Conservation (phyloP, 2,888 invertebrate species). For the Tenodera sinensis region DNA sequence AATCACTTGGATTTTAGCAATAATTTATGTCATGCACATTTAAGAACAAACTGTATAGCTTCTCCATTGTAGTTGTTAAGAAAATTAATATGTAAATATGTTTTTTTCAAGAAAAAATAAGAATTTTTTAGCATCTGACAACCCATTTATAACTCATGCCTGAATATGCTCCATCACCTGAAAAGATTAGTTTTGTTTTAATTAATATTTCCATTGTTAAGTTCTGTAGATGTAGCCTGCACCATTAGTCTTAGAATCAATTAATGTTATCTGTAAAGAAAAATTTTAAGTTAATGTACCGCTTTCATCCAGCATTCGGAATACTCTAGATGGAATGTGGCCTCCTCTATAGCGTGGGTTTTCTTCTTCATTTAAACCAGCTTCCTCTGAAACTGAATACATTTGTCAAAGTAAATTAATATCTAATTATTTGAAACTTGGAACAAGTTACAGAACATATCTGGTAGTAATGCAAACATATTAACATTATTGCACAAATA, state of each 20-base stretch:
- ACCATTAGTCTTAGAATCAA: background rate
- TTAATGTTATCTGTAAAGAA: slow-evolving; percentile 23
- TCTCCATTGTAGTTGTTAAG: no score
- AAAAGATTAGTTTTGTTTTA: background rate
- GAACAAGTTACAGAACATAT: no score
- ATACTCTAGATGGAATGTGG: slow-evolving; percentile 50
- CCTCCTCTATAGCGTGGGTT: slow-evolving; percentile 42
- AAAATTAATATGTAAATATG: no score
- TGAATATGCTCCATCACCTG: background rate
- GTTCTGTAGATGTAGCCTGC: background rate
- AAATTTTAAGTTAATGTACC: slow-evolving; percentile 39
- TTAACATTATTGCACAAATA: no score
- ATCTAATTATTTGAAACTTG: no score
- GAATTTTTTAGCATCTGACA: background rate
- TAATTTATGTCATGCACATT: no score
- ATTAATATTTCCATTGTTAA: background rate
- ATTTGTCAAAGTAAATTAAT: background rate
- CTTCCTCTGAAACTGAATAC: slow-evolving; percentile 37
- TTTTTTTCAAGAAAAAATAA: background rate
- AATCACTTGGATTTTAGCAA: no score
- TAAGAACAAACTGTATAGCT: no score
- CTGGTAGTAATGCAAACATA: no score
- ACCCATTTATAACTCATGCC: background rate
- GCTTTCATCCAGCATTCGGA: slow-evolving; percentile 49
- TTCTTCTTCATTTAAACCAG: slow-evolving; percentile 37